Evolutionary conservation across 2,797 vertebrate species (phyloP).

Genomic region (Falco cherrug): DNA sequence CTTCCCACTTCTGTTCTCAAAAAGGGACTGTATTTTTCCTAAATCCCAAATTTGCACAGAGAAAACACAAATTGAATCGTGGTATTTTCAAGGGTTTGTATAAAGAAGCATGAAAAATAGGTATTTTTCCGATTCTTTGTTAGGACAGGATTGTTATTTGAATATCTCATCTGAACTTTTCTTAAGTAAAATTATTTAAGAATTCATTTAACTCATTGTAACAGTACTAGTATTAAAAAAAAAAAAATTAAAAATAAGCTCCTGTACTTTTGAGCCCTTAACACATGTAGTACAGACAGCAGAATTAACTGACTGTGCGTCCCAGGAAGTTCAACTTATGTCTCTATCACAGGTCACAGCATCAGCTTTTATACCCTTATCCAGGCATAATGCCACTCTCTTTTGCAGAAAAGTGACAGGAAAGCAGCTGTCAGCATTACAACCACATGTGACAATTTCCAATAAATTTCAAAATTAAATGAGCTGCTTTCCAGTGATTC

Average conservation of each 20-base stretch:
- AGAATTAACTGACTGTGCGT: background rate
- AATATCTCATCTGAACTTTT: background rate
- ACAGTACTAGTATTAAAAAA: background rate
- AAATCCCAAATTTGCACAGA: background rate
- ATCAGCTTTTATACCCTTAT: background rate
- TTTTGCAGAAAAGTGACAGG: background rate
- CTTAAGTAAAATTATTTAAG: background rate
- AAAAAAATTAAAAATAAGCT: background rate
- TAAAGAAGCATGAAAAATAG: background rate
- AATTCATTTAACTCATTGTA: background rate
- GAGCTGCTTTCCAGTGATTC: slow-evolving; percentile 2
- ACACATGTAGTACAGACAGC: background rate
- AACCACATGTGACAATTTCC: background rate
- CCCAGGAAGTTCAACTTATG: background rate
- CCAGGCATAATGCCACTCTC: background rate
- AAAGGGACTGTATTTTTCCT: background rate
- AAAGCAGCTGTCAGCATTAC: slow-evolving; percentile 9
- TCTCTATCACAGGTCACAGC: background rate
- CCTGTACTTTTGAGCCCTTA: background rate
- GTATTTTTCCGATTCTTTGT: background rate
- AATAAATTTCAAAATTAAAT: slow-evolving; percentile 19
- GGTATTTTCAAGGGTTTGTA: background rate
- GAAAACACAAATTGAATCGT: background rate
- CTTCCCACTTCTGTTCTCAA: background rate
- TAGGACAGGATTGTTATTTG: background rate